phyloP scores from a whole-genome alignment of 2,113 vertebrate species.

The Ophiodon elongatus region DNA sequence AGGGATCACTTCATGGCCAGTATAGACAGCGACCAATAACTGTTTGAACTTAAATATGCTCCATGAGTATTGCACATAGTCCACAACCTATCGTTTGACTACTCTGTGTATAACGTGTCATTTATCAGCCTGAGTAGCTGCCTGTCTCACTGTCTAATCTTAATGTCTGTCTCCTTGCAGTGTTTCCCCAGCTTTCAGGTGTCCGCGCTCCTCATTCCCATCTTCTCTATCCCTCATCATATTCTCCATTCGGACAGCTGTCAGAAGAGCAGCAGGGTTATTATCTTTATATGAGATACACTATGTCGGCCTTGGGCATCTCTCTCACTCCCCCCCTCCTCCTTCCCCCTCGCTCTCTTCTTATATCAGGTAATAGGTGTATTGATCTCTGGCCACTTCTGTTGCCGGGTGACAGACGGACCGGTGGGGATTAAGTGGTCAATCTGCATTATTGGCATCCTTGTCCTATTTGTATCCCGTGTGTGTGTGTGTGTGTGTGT shows the following conservation, averaged over 20 bases:
- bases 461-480: constrained; percentile 57
- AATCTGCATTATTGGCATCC: constrained; percentile 77
- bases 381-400: constrained; percentile 70
- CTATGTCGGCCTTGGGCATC: constrained; percentile 43
- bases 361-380: constrained; percentile 66
- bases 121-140: not conserved
- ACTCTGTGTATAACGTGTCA: not conserved
- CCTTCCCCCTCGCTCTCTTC: not conserved
- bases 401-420: constrained; percentile 62
- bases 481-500: too few relatives aligned
- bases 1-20: too few relatives aligned
- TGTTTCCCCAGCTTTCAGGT: not conserved
- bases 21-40: too few relatives aligned
- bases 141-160: not conserved
- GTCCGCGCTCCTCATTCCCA: not conserved
- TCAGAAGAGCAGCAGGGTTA: constrained; percentile 58
- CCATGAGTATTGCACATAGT: not conserved
- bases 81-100: not conserved
- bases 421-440: constrained; percentile 71
- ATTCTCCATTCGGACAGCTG: constrained; percentile 59
- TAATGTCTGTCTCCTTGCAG: not conserved
- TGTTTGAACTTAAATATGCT: not conserved
- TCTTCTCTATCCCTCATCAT: constrained; percentile 30
- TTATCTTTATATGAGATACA: constrained; percentile 65
- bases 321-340: not conserved